These are phyloP conservation scores for Limnephilus auricula DNA, from an alignment of 2,888 invertebrate genomes.

Conservation along the genomic window DNA sequence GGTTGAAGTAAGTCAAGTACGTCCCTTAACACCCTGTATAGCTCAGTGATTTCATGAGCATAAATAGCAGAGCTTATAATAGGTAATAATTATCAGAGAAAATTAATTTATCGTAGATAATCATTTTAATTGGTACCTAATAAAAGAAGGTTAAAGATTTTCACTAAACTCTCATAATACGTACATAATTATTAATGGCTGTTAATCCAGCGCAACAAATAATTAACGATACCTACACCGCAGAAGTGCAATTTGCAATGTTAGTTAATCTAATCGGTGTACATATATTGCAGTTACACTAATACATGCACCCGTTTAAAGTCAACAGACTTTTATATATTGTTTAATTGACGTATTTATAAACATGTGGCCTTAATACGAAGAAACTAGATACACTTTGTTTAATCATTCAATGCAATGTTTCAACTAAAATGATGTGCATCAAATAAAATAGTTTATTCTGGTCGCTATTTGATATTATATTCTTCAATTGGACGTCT, in stretches of 20 bases:
- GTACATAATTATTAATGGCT: background rate
- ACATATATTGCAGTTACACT: conserved; percentile 9
- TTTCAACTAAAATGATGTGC: background rate
- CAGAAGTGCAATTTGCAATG: background rate
- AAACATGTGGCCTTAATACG: conserved; percentile 25
- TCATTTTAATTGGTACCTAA: background rate
- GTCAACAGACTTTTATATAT: background rate
- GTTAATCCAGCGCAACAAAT: background rate
- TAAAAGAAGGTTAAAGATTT: background rate
- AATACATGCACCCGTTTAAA: background rate
- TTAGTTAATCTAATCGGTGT: background rate
- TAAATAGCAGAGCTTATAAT: too few species aligned
- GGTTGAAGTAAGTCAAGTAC: too few species aligned
- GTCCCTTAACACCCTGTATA: too few species aligned
- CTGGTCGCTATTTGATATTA: background rate
- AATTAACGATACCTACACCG: background rate
- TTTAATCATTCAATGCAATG: background rate
- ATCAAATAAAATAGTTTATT: background rate
- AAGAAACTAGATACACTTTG: conserved; percentile 12
- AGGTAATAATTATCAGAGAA: background rate
- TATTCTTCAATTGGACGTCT: background rate
- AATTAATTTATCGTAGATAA: background rate
- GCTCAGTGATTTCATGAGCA: too few species aligned
- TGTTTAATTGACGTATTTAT: conserved; percentile 38
- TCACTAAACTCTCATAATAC: background rate